A percentile compares a stretch with the other conserved stretches of the same genome.
phyloP scores from a whole-genome alignment of 2,113 vertebrate species.

The Oreochromis spilurus region DNA sequence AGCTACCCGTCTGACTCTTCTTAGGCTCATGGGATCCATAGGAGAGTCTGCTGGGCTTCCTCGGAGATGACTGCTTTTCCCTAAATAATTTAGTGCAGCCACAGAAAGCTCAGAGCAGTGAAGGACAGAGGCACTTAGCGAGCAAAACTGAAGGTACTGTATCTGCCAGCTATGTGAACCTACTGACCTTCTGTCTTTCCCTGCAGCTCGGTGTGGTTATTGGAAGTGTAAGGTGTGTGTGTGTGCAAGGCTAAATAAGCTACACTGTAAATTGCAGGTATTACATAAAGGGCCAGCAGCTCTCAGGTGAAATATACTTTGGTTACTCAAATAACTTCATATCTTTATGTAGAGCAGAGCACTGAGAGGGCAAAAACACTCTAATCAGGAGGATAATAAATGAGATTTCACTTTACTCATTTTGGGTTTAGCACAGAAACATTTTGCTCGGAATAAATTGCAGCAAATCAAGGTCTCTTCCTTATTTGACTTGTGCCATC shows the following conservation, averaged over 20 bases:
- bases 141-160: constrained; percentile 1
- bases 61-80: constrained; percentile 43
- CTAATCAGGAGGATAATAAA: background rate
- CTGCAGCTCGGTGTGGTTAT: background rate
- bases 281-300: background rate
- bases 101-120: constrained; percentile 31
- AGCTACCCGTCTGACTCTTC: constrained; percentile 13
- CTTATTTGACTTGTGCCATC: background rate
- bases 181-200: background rate
- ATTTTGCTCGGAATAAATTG: background rate
- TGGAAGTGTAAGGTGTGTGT: background rate
- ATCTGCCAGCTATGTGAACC: constrained; percentile 7
- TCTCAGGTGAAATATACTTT: background rate
- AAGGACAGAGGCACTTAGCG: constrained; percentile 27
- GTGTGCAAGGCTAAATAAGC: background rate
- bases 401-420: background rate
- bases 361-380: background rate
- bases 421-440: background rate
- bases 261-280: background rate
- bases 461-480: background rate
- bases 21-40: constrained; percentile 31
- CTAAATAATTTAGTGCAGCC: constrained; percentile 61
- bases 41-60: constrained; percentile 34
- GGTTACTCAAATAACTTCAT: background rate
- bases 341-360: background rate